A percentile compares a stretch with the other conserved stretches of the same genome.
Evolutionary conservation across 2,113 vertebrate genomes (phyloP).

Genomic region (Grus americana): DNA sequence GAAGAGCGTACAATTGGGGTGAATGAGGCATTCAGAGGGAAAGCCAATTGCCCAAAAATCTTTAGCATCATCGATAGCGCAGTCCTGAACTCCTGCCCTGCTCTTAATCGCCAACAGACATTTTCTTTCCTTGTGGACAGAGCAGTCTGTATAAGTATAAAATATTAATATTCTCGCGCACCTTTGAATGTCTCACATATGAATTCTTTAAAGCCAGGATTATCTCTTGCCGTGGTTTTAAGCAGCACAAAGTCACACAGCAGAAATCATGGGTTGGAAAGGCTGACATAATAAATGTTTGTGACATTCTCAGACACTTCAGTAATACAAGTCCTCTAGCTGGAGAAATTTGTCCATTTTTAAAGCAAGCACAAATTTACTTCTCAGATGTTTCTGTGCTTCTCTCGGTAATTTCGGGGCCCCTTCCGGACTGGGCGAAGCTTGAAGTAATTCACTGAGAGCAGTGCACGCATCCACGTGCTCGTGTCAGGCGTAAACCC

Average conservation of each 20-base stretch:
- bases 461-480: rapidly evolving
- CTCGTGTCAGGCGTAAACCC: rapidly evolving
- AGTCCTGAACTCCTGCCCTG: not conserved
- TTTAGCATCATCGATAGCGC: not conserved
- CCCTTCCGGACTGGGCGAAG: rapidly evolving
- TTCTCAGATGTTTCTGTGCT: not conserved
- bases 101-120: not conserved
- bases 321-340: rapidly evolving
- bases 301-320: not conserved
- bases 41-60: not conserved
- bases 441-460: rapidly evolving
- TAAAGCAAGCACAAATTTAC: not conserved
- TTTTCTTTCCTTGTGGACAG: not conserved
- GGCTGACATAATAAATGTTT: not conserved
- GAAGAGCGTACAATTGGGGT: rapidly evolving
- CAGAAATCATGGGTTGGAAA: not conserved
- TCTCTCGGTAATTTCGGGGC: not conserved
- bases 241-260: not conserved
- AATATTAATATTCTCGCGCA: not conserved
- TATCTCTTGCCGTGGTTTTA: rapidly evolving
- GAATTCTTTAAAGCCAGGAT: not conserved
- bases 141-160: not conserved
- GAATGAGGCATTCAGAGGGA: not conserved
- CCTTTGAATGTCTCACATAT: not conserved
- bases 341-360: not conserved